These are phyloP conservation scores for Nesidiocoris tenuis DNA, from an alignment of 2,888 invertebrate species.

Conservation along the genomic window DNA sequence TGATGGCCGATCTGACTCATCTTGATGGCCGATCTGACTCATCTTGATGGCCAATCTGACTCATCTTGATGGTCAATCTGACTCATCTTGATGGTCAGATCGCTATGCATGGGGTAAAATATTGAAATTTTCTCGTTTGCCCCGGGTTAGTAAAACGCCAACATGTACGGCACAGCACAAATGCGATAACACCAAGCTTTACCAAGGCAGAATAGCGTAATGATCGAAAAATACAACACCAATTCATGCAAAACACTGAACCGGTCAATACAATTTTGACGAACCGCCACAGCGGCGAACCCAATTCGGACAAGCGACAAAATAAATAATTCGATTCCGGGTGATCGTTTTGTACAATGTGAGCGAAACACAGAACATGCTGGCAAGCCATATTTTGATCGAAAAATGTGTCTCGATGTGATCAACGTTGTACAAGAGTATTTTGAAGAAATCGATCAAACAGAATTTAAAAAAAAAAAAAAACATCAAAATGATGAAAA, in stretches of 20 bases:
- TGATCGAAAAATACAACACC: neutral
- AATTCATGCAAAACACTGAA: neutral
- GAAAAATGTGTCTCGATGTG: conserved; percentile 16
- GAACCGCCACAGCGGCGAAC: neutral
- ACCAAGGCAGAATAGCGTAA: neutral
- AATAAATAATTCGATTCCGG: too few species aligned
- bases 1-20: too few species aligned
- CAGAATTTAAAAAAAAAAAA: neutral
- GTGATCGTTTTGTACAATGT: conserved; percentile 8
- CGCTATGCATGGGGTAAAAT: too few species aligned
- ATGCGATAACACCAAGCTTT: neutral
- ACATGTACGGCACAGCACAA: too few species aligned
- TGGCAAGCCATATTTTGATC: conserved; percentile 32
- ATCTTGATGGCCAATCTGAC: too few species aligned
- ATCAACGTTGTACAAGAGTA: neutral
- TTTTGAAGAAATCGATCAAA: neutral
- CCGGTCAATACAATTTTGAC: neutral
- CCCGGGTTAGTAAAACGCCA: too few species aligned
- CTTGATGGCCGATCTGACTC: too few species aligned
- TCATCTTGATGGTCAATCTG: too few species aligned
- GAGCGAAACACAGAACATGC: conserved; percentile 22
- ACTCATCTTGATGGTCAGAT: too few species aligned
- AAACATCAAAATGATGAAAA: neutral
- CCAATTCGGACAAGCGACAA: neutral
- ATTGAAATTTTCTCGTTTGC: too few species aligned